These are phyloP conservation scores for Zoanthus gigantus DNA, from an alignment of 92 coral and sea anemone species.

Conservation along the genomic window DNA sequence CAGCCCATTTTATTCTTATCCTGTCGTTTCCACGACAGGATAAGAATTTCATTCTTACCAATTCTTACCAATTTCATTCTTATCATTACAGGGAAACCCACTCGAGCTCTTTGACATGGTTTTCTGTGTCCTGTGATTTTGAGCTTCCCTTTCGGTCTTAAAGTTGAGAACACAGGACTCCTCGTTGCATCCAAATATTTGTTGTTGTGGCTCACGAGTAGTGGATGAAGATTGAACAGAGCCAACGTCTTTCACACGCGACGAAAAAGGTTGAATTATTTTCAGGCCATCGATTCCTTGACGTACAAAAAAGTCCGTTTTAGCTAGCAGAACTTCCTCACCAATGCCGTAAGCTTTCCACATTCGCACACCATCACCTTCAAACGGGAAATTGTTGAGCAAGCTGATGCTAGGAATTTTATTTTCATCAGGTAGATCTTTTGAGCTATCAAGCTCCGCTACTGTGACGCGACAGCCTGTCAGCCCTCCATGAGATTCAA, in stretches of 20 bases:
- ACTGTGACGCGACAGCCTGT: slow-evolving; percentile 57
- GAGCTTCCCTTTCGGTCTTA: slow-evolving; percentile 54
- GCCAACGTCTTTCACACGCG: slow-evolving; percentile 39
- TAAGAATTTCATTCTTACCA: too few species aligned
- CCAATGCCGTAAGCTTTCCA: slow-evolving; percentile 48
- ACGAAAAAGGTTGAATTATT: slow-evolving; percentile 13
- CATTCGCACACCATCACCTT: slow-evolving; percentile 25
- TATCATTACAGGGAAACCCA: background rate
- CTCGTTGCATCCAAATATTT: slow-evolving; percentile 54
- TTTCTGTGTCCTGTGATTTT: slow-evolving; percentile 70
- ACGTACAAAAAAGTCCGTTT: background rate
- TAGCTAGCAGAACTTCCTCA: too few species aligned
- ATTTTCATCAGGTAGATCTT: slow-evolving; percentile 18
- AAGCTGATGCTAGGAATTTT: slow-evolving; percentile 51
- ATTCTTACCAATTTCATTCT: too few species aligned
- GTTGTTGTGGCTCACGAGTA: background rate
- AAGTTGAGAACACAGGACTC: slow-evolving; percentile 57
- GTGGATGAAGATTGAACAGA: background rate
- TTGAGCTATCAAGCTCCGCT: slow-evolving; percentile 40
- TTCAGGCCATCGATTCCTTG: slow-evolving; percentile 11
- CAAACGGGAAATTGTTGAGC: slow-evolving; percentile 44
- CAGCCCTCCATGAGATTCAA: slow-evolving; percentile 65
- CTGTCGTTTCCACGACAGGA: too few species aligned
- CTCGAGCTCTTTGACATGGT: slow-evolving; percentile 37
- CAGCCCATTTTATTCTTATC: too few species aligned